Base-by-base conservation (phyloP, 2,888 invertebrate species). In the Drosophila dives region DNA sequence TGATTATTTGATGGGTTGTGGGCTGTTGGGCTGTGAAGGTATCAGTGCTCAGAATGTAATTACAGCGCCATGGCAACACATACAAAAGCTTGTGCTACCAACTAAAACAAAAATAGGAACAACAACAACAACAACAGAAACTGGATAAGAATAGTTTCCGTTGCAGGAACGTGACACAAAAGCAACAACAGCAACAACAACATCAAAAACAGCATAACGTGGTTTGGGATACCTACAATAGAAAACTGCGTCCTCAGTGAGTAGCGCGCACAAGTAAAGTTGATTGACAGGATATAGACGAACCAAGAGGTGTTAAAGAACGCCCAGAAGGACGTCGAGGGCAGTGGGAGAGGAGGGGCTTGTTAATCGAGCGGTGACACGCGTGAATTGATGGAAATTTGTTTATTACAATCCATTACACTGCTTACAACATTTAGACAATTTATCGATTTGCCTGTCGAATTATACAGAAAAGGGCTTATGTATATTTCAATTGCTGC, bases 391-490 rank as follows among this genome's bases (percentile, higher is more conserved):
- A 55, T 55, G 42, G 63, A 59, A 66, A 71, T 49, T 61, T 76
- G 55, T 65, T 78, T 75, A 78, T 78, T 77, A 71, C 62, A 49
- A 69, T 74, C 65, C 69, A 56, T 56, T 56, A 56, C 32, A 56
- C 32, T 42, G 32, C 20, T 29, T 32, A 56, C 48, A 59, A 59
- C 53, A 60, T 49, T 77, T 69, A 59, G 83, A 63, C 75, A 53
- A 69, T 86, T 88, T 86, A 86, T 86, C 86, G 86, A 87, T 87
- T 88, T 88, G 82, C 67, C 72, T 72, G 78, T 78, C 83, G 49
- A 78, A 80, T 72, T 76, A 68, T 78, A 65, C 32, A 67, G 32
- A 42, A 78, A 77, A 75, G 73, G 45, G 26, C 55, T 73, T 48
- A 65, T 67, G 67, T 66, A 74, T 76, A 76, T 68, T 75, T 80